Base-by-base conservation (phyloP, 2,797 vertebrate genomes). In the Lagocephalus sceleratus region DNA sequence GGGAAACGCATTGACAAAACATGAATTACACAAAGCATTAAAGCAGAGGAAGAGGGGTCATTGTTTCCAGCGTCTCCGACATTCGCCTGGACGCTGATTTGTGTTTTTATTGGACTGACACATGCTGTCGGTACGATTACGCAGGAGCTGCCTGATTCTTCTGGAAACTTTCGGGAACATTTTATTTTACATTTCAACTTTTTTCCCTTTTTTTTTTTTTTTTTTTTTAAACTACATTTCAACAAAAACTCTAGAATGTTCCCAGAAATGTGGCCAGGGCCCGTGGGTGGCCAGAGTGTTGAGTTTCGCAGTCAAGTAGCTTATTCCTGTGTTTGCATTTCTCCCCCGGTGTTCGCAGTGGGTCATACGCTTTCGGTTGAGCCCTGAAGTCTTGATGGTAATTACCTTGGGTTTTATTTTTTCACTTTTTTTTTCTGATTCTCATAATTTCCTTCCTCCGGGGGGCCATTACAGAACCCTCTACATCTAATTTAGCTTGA, bases 401-500 rank as follows among this genome's bases (percentile, higher is more conserved):
- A 90, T 89, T 88, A 82, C 76, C 75, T 83, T 67, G 75, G 32
- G 3, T 35, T 35, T 35, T 35, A 2, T 35, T 2, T 73, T 79
- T 78, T 81, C 68, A 76, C 81, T 79, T 35, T 2, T 73, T 79
- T 78, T 81, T 68, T 76, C 81, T 79, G 76, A 75, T 75, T 82
- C 81, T 84, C 79, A 84, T 85, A 85, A 85, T 85, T 85, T 63
- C 59, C 65, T 79, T 71, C 78, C 88, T 83, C 69, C 55, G 8
- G 82, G 86, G 81, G 72, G 58, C 66, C 76, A 80, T 86, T 87
- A 87, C 68, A 62, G 73, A 74, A 78, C 76, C 79, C 66, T 78
- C 79, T 78, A 73, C 72, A 64, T 85, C 77, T 84, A 79, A 87
- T 81, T 84, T 74, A 66, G 71, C 76, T 12, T 67, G 72, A 83